phyloP scores from a whole-genome alignment of 1,140 invertebrate genomes.

The Teleopsis dalmanni region DNA sequence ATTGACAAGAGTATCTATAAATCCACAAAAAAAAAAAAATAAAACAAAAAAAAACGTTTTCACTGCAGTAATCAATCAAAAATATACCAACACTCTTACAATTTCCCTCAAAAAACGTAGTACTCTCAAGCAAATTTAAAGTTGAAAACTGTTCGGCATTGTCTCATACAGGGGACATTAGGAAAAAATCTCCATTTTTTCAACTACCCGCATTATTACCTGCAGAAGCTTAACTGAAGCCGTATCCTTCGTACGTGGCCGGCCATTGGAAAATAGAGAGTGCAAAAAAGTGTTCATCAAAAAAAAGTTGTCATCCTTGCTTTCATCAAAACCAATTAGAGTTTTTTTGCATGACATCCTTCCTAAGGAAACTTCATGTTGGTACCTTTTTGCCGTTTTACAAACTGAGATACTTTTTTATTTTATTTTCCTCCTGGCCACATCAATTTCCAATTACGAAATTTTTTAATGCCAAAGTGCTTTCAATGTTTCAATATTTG shows the following conservation, averaged over 20 bases:
- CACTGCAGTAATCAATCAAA: conserved; percentile 6
- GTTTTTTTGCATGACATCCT: neutral
- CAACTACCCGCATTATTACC: neutral
- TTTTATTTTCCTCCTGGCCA: neutral
- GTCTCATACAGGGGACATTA: neutral
- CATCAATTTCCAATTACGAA: neutral
- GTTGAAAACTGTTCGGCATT: neutral
- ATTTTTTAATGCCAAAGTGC: neutral
- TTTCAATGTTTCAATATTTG: neutral
- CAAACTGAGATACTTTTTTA: neutral
- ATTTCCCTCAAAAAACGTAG: neutral
- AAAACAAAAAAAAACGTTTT: no score
- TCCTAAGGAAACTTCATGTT: neutral
- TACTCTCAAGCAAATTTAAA: neutral
- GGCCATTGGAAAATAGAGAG: neutral
- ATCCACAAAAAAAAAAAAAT: neutral
- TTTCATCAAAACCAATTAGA: conserved; percentile 13
- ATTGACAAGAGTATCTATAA: no score
- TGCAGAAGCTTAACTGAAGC: neutral
- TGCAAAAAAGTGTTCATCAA: neutral
- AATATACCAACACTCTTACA: conserved; percentile 3
- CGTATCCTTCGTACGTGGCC: neutral
- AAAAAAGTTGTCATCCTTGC: conserved; percentile 9
- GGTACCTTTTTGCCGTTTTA: neutral
- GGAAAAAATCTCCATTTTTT: neutral